A percentile compares a stretch with the other conserved stretches of the same genome.
phyloP scores from a whole-genome alignment of 2,113 vertebrate genomes.

The Poecilia latipinna region DNA sequence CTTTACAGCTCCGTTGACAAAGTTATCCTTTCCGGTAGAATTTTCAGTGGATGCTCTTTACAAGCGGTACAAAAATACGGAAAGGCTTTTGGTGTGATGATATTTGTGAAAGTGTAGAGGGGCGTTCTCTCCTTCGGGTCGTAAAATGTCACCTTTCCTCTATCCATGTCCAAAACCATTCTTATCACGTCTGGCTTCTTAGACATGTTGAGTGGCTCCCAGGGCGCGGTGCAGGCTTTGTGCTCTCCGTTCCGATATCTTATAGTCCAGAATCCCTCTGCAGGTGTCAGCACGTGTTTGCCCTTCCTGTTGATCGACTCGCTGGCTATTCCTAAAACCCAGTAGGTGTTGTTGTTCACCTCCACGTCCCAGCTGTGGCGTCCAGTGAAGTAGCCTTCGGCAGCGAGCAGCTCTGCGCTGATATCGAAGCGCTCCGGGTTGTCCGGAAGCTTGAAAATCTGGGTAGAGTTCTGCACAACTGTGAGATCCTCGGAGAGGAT shows the following conservation, averaged over 20 bases:
- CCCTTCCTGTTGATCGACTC: slow-evolving; percentile 79
- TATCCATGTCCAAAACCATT: slow-evolving; percentile 80
- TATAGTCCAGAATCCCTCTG: slow-evolving; percentile 83
- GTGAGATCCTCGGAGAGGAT: slow-evolving; percentile 78
- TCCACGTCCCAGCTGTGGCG: slow-evolving; percentile 80
- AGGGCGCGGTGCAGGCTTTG: slow-evolving; percentile 82
- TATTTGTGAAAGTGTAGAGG: slow-evolving; percentile 76
- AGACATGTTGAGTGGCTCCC: slow-evolving; percentile 77
- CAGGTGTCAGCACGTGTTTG: slow-evolving; percentile 81
- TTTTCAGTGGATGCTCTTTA: slow-evolving; percentile 78
- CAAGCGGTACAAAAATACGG: slow-evolving; percentile 83
- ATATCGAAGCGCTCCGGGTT: slow-evolving; percentile 82
- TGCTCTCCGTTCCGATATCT: slow-evolving; percentile 81
- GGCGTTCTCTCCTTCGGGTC: slow-evolving; percentile 72
- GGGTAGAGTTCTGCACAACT: slow-evolving; percentile 69
- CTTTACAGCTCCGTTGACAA: slow-evolving; percentile 49
- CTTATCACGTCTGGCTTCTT: slow-evolving; percentile 69
- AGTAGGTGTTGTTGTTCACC: slow-evolving; percentile 81
- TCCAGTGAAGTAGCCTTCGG: slow-evolving; percentile 73
- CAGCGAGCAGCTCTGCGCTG: slow-evolving; percentile 79
- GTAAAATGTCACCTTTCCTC: slow-evolving; percentile 79
- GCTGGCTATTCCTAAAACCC: slow-evolving; percentile 82
- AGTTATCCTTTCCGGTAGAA: slow-evolving; percentile 65
- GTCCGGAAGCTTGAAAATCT: slow-evolving; percentile 79
- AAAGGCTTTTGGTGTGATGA: slow-evolving; percentile 65